Base-by-base conservation (phyloP, 2,888 invertebrate species). In the Caenorhabditis drosophilae region DNA sequence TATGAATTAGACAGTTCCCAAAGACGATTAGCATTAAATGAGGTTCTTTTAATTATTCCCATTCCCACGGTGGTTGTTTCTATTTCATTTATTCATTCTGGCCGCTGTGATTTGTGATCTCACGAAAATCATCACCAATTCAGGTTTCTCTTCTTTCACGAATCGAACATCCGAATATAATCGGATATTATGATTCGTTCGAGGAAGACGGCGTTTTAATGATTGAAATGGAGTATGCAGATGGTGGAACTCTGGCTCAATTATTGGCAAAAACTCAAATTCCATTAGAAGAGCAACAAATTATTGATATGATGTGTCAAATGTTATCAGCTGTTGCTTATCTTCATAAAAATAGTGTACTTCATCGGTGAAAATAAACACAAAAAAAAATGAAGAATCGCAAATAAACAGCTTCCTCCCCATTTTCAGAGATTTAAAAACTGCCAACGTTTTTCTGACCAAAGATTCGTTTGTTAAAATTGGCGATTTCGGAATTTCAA, bases 211-310 rank as follows among this genome's bases (percentile, higher is more conserved):
- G 89, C 11, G 87, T 88, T 2, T 84, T 90, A 23, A 87, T 89
- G 83, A 90, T 90, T 66, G 89, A 90, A 84, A 90, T 90, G 90
- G 90, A 90, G 81, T 91, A 90, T 82, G 90, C 90, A 2, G 89
- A 90, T 82, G 89, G 89, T 18, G 90, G 87, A 11, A 90, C 89
- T 2, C 83, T 90, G 62, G 88, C 89, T 0, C 89, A 90, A 77
- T 87, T 88, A 67, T 86, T 90, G 40, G 84, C 87, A 25, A 85
- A 86, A 40, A 86, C 87, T 25, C 85, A 86, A 31, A 84, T 80
- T 11, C 82, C 86, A 7, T 84, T 90, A 53, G 87, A 88, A 2
- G 90, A 90, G 82, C 85, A 87, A 61, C 54, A 49, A 2, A 64
- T 75, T 12, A 59, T 42, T 12, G 76, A 70, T 35, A 64, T 74